Percentiles rank a stretch among this genome's conserved stretches.
Evolutionary conservation across 2,113 vertebrate genomes (phyloP).

Genomic region (Leiothrix lutea): DNA sequence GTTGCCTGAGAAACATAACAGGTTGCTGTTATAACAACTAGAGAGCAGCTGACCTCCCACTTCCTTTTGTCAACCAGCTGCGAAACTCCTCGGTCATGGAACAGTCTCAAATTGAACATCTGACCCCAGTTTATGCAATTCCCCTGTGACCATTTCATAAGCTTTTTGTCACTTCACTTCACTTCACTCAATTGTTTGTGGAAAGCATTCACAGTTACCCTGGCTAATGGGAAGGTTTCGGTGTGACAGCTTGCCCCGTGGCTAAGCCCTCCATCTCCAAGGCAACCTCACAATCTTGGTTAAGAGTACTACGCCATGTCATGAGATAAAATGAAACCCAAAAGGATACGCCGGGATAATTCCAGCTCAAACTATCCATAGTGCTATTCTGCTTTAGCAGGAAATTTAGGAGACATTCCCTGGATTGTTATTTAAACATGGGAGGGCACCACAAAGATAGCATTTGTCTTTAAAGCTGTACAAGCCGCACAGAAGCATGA

Average conservation of each 20-base stretch:
- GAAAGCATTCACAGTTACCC: not conserved
- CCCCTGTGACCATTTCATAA: conserved; percentile 4
- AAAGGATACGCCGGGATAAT: fast-evolving
- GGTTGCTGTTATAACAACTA: conserved; percentile 39
- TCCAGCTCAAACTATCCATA: not conserved
- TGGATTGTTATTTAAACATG: not conserved
- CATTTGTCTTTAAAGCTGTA: not conserved
- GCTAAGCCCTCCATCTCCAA: conserved; percentile 13
- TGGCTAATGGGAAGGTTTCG: not conserved
- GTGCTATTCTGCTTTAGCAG: not conserved
- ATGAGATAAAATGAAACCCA: not conserved
- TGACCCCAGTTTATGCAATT: conserved; percentile 52
- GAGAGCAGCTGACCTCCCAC: conserved; percentile 11
- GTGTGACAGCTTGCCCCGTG: not conserved
- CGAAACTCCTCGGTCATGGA: not conserved
- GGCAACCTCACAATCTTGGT: conserved; percentile 1
- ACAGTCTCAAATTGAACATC: conserved; percentile 9
- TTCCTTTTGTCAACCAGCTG: conserved; percentile 30
- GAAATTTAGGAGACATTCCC: not conserved
- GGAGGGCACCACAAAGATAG: not conserved
- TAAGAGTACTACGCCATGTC: not conserved
- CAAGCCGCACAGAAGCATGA: not conserved
- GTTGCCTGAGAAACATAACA: conserved; percentile 42
- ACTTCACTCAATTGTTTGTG: conserved; percentile 17
- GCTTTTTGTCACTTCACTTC: conserved; percentile 55